Base-by-base conservation (phyloP, 1,140 invertebrate genomes). In the Spodoptera frugiperda region DNA sequence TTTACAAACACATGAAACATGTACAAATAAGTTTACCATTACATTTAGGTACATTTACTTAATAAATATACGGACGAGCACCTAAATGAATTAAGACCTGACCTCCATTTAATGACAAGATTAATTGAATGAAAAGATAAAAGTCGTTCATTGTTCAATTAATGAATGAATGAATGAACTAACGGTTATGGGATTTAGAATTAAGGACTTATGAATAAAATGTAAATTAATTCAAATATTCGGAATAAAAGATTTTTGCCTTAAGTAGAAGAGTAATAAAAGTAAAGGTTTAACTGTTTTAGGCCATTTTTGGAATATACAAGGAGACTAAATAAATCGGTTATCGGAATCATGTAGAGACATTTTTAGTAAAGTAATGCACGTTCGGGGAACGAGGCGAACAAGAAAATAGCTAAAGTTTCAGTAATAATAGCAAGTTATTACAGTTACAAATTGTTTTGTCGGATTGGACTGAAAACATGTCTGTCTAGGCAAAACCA, bases 61-160 rank as follows among this genome's bases (percentile, higher is more conserved):
- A 19, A 25, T 46, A 59, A 73, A 73, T 21, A 73, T 49, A 49
- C 21, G 61, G 30, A 73, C 44, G 33, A 12, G 68, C 21, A 44
- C 48, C 48, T 44, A 48, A 73, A 73, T 33, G 76, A 71, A 61
- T 77, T 74, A 74, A 77, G 15, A 70, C 12, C 54, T 51, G 76
- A 49, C 76, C 79, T 78, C 73, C 55, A 49, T 75, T 30, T 46
- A 76, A 71, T 49, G 59, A 59, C 49, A 55, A 73, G 67, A 74
- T 68, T 81, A 81, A 81, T 81, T 68, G 80, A 78, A 78, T 76
- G 80, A 78, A 78, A 72, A 71, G 76, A 78, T 76, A 78, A 78
- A 48, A 76, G 49, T 12, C 48, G 39, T 46, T 65, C 67, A 76
- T 76, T 72, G 80, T 76, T 78, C 77, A 70, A 78, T 78, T 74